A percentile compares a stretch with the other conserved stretches of the same genome.
phyloP scores from a whole-genome alignment of 2,797 vertebrate species.

The Semaprochilodus insignis region DNA sequence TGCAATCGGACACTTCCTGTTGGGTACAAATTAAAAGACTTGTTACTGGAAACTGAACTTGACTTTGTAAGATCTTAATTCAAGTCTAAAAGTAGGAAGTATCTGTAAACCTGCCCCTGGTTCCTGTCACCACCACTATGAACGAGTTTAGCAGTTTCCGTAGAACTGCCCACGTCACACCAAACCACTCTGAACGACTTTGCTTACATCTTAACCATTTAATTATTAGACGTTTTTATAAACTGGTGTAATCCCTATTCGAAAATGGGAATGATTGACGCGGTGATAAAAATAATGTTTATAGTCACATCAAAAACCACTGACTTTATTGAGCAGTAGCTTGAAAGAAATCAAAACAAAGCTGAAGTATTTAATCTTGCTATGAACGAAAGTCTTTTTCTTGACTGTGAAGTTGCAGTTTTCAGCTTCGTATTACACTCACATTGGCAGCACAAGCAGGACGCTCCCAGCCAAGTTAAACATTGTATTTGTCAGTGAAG shows the following conservation, averaged over 20 bases:
- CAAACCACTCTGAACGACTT: neutral
- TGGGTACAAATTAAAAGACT: too few species aligned
- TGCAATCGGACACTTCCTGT: too few species aligned
- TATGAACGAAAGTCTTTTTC: slow-evolving; percentile 6
- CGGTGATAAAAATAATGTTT: neutral
- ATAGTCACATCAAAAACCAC: neutral
- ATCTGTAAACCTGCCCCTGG: too few species aligned
- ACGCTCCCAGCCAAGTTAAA: slow-evolving; percentile 66
- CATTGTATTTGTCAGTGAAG: slow-evolving; percentile 65
- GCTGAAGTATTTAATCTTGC: neutral
- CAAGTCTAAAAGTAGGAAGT: too few species aligned
- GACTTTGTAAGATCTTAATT: too few species aligned
- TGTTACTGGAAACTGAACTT: too few species aligned
- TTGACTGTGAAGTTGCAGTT: neutral
- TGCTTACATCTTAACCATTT: neutral
- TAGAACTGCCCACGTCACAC: too few species aligned
- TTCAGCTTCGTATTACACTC: neutral
- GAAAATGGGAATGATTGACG: neutral
- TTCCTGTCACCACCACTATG: too few species aligned
- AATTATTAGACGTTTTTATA: neutral
- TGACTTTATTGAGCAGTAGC: neutral
- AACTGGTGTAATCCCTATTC: too few species aligned
- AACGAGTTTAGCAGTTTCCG: too few species aligned
- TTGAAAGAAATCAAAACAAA: neutral
- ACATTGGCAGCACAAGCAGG: neutral